Conservation (phyloP, 2,797 vertebrate species). For the Lacerta agilis region DNA sequence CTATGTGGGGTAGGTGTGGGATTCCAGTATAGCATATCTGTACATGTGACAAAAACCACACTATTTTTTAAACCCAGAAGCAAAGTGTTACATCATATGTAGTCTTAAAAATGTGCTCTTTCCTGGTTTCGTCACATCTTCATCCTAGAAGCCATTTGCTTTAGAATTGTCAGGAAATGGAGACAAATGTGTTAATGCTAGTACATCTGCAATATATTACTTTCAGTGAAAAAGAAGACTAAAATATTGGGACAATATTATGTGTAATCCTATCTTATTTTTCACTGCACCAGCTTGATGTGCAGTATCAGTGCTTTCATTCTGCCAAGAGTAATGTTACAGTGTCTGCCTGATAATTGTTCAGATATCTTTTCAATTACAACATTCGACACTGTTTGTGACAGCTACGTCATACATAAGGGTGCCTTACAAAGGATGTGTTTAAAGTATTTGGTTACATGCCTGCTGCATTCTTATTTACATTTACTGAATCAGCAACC, state of each 20-base stretch:
- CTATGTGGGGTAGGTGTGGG: too few relatives aligned
- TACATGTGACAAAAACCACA: background rate
- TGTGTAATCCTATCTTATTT: slow-evolving; percentile 5
- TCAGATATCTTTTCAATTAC: slow-evolving; percentile 12
- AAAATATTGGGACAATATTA: background rate
- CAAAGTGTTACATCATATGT: background rate
- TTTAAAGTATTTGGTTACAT: background rate
- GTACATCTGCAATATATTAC: background rate
- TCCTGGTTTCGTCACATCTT: background rate
- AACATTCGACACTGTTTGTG: slow-evolving; percentile 31
- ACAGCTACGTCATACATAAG: background rate
- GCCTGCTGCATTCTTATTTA: background rate
- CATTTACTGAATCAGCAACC: background rate
- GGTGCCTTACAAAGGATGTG: background rate
- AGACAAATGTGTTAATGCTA: slow-evolving; percentile 4
- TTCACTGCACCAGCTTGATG: background rate
- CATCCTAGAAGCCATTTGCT: background rate
- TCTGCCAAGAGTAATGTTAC: background rate
- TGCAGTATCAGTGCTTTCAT: background rate
- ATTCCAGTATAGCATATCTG: background rate
- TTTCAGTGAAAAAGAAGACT: background rate
- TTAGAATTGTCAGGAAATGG: background rate
- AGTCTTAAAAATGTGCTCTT: too few relatives aligned
- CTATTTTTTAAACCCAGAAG: background rate
- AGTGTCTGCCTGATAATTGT: background rate